Evolutionary conservation across 2,888 invertebrate genomes (phyloP), one percentile per base, ranked within the genome.

Genomic region (Dryobota labecula): DNA sequence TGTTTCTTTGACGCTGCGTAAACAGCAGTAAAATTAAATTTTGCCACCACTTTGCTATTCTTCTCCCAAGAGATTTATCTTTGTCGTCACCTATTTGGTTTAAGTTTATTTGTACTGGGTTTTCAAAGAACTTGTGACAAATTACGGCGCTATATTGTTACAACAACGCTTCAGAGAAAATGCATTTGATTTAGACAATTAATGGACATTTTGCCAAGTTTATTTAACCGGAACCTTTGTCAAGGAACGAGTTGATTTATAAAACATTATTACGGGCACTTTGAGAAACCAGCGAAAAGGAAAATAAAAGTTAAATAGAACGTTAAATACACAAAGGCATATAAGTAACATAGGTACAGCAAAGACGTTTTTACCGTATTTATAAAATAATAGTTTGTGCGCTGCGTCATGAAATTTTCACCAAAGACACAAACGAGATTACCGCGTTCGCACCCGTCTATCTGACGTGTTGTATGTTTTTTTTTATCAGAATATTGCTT

Each of bases 401-500:
- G 27, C 41, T 64, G 47, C 56, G 43, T 53, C 73, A 85, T 84
- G 76, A 83, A 84, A 81, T 86, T 83, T 86, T 78, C 73, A 82
- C 70, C 72, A 79, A 79, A 83, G 76, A 86, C 76, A 86, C 84
- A 84, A 86, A 89, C 80, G 73, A 84, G 83, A 86, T 87, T 87
- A 86, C 85, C 70, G 73, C 70, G 79, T 83, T 82, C 83, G 74
- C 76, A 79, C 84, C 79, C 83, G 78, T 84, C 86, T 82, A 80
- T 86, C 83, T 66, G 73, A 78, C 83, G 76, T 78, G 80, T 74
- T 80, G 82, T 87, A 86, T 83, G 86, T 90, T 90, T 85, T 58
- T 83, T 90, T 89, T 83, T 87, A 78, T 84, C 83, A 81, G 88
- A 88, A 91, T 91, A 92, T 91, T 86, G 86, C 89, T 86, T 84